A percentile compares a stretch with the other conserved stretches of the same genome.
Conservation (phyloP, 2,113 vertebrate species). For the Myotis yumanensis region DNA sequence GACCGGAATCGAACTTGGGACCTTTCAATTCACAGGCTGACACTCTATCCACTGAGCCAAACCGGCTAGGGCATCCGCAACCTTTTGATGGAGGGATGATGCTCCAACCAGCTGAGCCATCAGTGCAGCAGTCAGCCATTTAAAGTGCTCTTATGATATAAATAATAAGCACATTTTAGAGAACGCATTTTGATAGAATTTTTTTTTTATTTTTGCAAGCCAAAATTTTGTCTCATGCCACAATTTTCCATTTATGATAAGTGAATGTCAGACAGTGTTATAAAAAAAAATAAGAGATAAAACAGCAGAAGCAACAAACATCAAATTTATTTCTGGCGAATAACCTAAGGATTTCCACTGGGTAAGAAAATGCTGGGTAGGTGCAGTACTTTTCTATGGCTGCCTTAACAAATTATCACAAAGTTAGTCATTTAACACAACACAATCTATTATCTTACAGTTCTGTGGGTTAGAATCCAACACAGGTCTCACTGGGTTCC, state of each 20-base stretch:
- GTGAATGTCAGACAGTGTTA: not conserved
- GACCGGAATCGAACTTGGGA: too few relatives aligned
- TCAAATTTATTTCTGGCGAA: not conserved
- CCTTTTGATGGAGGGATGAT: too few relatives aligned
- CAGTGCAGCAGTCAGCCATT: too few relatives aligned
- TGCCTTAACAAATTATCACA: not conserved
- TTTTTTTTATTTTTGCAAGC: slow-evolving; percentile 8
- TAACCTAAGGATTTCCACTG: not conserved
- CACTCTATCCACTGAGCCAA: too few relatives aligned
- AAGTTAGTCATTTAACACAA: not conserved
- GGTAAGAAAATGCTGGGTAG: not conserved
- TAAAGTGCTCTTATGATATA: not conserved
- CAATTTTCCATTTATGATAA: slow-evolving; percentile 8
- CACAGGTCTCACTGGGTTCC: not conserved
- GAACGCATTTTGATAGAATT: not conserved
- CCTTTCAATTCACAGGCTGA: too few relatives aligned
- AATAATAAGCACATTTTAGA: not conserved
- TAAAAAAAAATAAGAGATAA: not conserved
- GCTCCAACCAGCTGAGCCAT: too few relatives aligned
- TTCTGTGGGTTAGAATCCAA: not conserved
- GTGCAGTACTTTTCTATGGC: not conserved
- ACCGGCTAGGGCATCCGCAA: too few relatives aligned
- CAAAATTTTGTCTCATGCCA: not conserved
- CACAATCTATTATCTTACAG: not conserved
- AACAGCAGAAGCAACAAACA: not conserved